A percentile compares a stretch with the other conserved stretches of the same genome.
phyloP scores from a whole-genome alignment of 2,888 invertebrate species.

The Scaptomyza polygonia region DNA sequence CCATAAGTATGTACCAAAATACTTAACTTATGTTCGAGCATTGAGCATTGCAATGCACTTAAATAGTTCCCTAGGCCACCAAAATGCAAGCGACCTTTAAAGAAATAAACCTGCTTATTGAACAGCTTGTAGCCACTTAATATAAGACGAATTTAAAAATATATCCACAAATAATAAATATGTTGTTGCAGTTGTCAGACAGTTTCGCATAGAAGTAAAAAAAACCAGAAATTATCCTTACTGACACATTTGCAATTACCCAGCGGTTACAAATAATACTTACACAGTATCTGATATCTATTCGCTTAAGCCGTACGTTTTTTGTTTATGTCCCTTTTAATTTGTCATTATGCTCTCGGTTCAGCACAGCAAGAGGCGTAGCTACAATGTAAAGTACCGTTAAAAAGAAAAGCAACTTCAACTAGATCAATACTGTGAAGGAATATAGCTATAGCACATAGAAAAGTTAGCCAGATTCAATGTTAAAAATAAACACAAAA shows the following conservation, averaged over 20 bases:
- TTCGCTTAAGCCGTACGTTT: slow-evolving; percentile 45
- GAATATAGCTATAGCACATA: slow-evolving; percentile 32
- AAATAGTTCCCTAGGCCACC: slow-evolving; percentile 39
- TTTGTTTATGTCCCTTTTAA: slow-evolving; percentile 44
- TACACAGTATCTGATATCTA: slow-evolving; percentile 26
- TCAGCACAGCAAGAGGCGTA: slow-evolving; percentile 72
- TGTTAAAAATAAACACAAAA: slow-evolving; percentile 35
- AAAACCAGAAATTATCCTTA: neutral
- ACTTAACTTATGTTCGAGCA: slow-evolving; percentile 41
- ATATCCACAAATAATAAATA: slow-evolving; percentile 24
- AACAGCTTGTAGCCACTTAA: slow-evolving; percentile 63
- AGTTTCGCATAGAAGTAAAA: too few species aligned
- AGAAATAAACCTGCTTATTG: slow-evolving; percentile 60
- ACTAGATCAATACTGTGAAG: slow-evolving; percentile 51
- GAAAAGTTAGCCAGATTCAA: slow-evolving; percentile 51
- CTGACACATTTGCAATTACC: slow-evolving; percentile 3
- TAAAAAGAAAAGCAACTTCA: slow-evolving; percentile 53
- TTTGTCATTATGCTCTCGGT: slow-evolving; percentile 50
- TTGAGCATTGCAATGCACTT: slow-evolving; percentile 29
- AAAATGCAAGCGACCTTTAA: slow-evolving; percentile 63
- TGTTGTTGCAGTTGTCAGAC: slow-evolving; percentile 39
- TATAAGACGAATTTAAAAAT: slow-evolving; percentile 76
- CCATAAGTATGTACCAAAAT: slow-evolving; percentile 46
- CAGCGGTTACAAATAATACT: slow-evolving; percentile 23
- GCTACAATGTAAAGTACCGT: slow-evolving; percentile 82